These are phyloP conservation scores for Stigmatopora argus DNA, from an alignment of 2,113 vertebrate species.

Conservation along the genomic window DNA sequence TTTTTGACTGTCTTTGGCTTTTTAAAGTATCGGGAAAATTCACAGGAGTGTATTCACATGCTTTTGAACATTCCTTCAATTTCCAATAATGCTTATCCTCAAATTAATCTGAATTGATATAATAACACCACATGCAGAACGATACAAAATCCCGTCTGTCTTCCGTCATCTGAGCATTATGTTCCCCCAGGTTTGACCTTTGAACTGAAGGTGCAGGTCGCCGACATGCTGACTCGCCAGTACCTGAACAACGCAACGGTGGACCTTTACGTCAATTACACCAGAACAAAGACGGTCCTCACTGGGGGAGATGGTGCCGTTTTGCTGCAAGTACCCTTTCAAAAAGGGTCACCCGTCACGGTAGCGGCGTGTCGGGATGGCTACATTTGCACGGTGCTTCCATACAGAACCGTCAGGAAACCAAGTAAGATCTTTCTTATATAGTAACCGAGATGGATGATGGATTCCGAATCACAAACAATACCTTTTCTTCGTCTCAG, in stretches of 20 bases:
- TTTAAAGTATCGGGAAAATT: too few species aligned
- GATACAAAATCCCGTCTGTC: too few species aligned
- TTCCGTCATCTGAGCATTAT: not conserved
- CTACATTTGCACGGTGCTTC: constrained; percentile 74
- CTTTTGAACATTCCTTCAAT: not conserved
- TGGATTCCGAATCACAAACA: not conserved
- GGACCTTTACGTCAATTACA: constrained; percentile 83
- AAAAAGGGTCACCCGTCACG: constrained; percentile 69
- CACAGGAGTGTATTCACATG: constrained; percentile 7
- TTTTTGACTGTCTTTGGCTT: constrained; percentile 28
- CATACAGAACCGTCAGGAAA: constrained; percentile 74
- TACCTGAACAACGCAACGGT: constrained; percentile 71
- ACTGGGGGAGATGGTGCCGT: constrained; percentile 73
- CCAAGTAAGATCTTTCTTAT: constrained; percentile 70
- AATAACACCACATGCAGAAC: too few species aligned
- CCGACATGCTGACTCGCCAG: constrained; percentile 73
- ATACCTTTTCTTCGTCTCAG: constrained; percentile 46
- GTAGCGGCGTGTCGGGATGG: constrained; percentile 74
- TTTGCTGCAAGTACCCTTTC: constrained; percentile 74
- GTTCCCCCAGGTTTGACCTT: constrained; percentile 66
- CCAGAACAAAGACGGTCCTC: constrained; percentile 62
- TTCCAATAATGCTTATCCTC: not conserved
- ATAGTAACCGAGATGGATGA: not conserved
- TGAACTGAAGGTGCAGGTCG: constrained; percentile 79
- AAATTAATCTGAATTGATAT: too few species aligned